A percentile compares a stretch with the other conserved stretches of the same genome.
phyloP scores from a whole-genome alignment of 2,113 vertebrate genomes.

The Falcunculus frontatus region DNA sequence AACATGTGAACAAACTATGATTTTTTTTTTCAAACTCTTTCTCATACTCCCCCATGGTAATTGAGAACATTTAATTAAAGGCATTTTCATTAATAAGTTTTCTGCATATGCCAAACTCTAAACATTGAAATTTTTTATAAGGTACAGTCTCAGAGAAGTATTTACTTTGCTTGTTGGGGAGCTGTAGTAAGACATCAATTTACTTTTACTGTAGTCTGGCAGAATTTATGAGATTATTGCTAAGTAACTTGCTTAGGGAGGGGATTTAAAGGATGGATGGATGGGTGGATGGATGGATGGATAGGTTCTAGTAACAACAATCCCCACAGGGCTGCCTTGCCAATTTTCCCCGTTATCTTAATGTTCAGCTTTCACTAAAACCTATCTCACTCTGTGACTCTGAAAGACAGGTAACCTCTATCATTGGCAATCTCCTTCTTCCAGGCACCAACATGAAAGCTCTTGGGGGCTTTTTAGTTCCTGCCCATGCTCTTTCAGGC shows the following conservation, averaged over 20 bases:
- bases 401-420: not conserved
- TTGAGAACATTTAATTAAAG: not conserved
- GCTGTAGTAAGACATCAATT: not conserved
- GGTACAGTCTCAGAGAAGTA: not conserved
- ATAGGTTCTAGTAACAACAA: not conserved
- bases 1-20: not conserved
- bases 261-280: not conserved
- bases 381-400: not conserved
- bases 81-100: not conserved
- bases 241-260: not conserved
- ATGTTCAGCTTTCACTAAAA: not conserved
- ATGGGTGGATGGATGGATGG: not conserved
- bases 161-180: not conserved
- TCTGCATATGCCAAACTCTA: not conserved
- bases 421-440: not conserved
- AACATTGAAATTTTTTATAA: not conserved
- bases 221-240: constrained; percentile 7
- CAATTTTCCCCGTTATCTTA: not conserved
- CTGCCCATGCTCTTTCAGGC: not conserved
- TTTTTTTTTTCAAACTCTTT: not conserved
- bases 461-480: not conserved
- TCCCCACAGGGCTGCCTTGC: not conserved
- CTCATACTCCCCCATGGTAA: not conserved
- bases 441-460: not conserved
- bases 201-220: not conserved